Base-by-base conservation (phyloP, 2,888 invertebrate genomes). In the Arrhopalites spinosus region DNA sequence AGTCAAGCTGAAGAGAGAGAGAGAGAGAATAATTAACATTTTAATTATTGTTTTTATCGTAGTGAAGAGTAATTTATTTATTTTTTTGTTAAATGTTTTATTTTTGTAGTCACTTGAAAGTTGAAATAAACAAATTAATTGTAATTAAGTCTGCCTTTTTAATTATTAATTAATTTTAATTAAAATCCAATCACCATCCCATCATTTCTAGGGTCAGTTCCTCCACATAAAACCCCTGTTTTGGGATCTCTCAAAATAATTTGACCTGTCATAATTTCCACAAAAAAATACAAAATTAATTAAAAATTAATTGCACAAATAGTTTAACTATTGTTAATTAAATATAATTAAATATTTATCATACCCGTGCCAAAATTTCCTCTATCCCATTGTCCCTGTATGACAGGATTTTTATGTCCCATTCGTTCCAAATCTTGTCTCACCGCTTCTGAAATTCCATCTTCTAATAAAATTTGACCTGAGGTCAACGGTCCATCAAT, bases 181-280 rank as follows among this genome's bases (percentile, higher is more conserved):
- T 30, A 75, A 7, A 27, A 73, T 3, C 77, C 77, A 45, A 80
- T 78, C 2, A 80, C 80, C 53, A 76, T 61, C n/a, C 82, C 82
- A 79, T 82, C 82, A 25, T 77, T 61, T 74, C 82, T 64, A 2
- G 79, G 78, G 43, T 82, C 82, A 73, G 79, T 79, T 13, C 82
- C 82, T 50, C 73, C 82, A 36, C 77, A 77, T 15, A 78, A 68
- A 7, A 79, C 81, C 0, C 80, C 77, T 56, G 64, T 79, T 5
- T 23, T n/a, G 13, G 80, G 76, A 76, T 82, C 71, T 17, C 81
- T 63, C 7, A 23, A 47, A 61, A 82, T 82, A 29, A 82, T 81
- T 72, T 82, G 82, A 3, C 82, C 82, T 7, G 7, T 11, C 15
- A 45, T 45, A 11, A 15, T 45, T 45, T 45, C 45, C 7, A 45